Base-by-base conservation (phyloP, 2,888 invertebrate species). In the Spialia ferax region DNA sequence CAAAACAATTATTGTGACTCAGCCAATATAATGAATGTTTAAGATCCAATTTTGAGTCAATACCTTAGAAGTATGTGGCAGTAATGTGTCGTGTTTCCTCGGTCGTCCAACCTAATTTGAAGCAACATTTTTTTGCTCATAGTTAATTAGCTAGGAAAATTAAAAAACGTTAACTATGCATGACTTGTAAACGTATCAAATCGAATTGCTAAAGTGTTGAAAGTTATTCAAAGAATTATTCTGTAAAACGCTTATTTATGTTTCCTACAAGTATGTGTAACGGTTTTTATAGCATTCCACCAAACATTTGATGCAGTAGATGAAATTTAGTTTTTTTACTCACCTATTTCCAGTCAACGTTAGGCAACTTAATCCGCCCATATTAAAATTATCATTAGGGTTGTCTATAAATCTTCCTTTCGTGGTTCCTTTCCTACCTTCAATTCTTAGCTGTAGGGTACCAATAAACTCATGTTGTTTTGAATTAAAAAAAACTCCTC, bases 201-300 rank as follows among this genome's bases (percentile, higher is more conserved):
- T 4, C 15, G 26, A 29, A 15, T 54, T 29, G 54, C 26, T 22
- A 15, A 62, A 52, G 52, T 62, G 62, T 38, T 52, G 62, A 42
- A 18, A 26, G 15, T n/a, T 38, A 62, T 54, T 35, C n/a, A 15
- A 38, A 15, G 62, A 62, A 54, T 62, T 22, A 20, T 52, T 15
- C 52, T 11, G 10, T 62, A 23, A 54, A 52, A 54, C 23, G 61
- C 18, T 50, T 20, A 10, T 62, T 50, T 20, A 22, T n/a, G 29
- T 52, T 35, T 29, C 23, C 23, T 35, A 7, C 8, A 8, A 32
- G 45, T 50, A 62, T 62, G 13, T 62, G 35, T 50, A 62, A 35
- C 22, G 22, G 20, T 61, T 62, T 62, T 52, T 62, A 23, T 52
- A 13, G 52, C 23, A 52, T 11, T 52, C 52, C 52, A n/a, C 15